A percentile compares a stretch with the other conserved stretches of the same genome.
phyloP scores from a whole-genome alignment of 1,140 invertebrate genomes.

The Lerema accius region DNA sequence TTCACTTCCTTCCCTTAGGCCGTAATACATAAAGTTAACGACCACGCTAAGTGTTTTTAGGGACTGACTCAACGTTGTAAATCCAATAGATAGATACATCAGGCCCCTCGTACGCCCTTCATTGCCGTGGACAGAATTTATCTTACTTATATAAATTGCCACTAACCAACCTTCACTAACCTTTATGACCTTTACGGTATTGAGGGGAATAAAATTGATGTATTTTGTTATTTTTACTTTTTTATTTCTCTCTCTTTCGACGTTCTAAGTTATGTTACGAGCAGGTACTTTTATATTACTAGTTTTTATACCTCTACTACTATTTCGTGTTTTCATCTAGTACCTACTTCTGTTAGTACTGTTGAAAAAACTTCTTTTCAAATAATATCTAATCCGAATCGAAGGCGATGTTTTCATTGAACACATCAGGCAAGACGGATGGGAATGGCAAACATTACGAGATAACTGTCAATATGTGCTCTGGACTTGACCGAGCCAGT shows the following conservation, averaged over 20 bases:
- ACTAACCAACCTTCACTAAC: slow-evolving; percentile 3
- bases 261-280: too few species aligned
- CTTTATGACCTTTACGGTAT: too few species aligned
- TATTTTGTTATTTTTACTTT: too few species aligned
- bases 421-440: slow-evolving; percentile 6
- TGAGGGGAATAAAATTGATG: too few species aligned
- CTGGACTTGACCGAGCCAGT: slow-evolving; percentile 16
- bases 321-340: too few species aligned
- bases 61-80: slow-evolving; percentile 6
- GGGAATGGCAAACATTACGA: slow-evolving; percentile 11
- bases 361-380: background rate
- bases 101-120: too few species aligned
- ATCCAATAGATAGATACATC: slow-evolving; percentile 8
- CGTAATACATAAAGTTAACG: slow-evolving; percentile 18
- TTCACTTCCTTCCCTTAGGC: background rate
- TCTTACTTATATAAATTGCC: slow-evolving; percentile 3
- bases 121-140: too few species aligned
- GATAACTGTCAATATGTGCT: slow-evolving; percentile 10
- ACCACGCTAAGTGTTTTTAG: slow-evolving; percentile 17
- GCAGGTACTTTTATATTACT: too few species aligned
- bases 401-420: slow-evolving; percentile 12
- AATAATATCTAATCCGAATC: slow-evolving; percentile 1
- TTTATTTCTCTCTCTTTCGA: too few species aligned
- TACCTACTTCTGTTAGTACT: background rate
- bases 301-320: too few species aligned